Percentiles rank a stretch among this genome's conserved stretches.
Evolutionary conservation across 2,888 invertebrate genomes (phyloP).

Genomic region (Microchrysa polita): DNA sequence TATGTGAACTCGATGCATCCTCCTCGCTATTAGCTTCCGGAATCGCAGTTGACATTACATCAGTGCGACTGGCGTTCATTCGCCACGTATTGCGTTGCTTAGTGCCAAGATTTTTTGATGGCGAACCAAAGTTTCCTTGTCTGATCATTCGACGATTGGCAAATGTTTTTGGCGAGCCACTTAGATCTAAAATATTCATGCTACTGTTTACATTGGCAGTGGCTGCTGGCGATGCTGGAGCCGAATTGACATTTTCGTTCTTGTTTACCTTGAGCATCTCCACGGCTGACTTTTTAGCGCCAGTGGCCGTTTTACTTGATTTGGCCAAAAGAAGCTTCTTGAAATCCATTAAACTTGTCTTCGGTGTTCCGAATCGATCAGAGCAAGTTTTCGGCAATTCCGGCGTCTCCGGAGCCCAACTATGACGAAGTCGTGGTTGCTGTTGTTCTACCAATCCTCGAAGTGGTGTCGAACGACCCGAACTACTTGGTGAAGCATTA

Average conservation of each 20-base stretch:
- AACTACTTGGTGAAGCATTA: slow-evolving; percentile 67
- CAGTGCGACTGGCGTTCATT: slow-evolving; percentile 79
- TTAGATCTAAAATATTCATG: slow-evolving; percentile 74
- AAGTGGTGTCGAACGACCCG: slow-evolving; percentile 65
- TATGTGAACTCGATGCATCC: slow-evolving; percentile 74
- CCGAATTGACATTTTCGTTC: slow-evolving; percentile 52
- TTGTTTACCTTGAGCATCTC: slow-evolving; percentile 75
- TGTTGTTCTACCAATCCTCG: slow-evolving; percentile 62
- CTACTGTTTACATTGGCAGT: slow-evolving; percentile 61
- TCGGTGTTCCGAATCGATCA: slow-evolving; percentile 73
- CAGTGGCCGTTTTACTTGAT: slow-evolving; percentile 72
- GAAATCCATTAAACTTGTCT: slow-evolving; percentile 85
- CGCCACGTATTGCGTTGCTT: slow-evolving; percentile 76
- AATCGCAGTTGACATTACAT: slow-evolving; percentile 87
- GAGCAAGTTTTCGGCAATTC: slow-evolving; percentile 68
- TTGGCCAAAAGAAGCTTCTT: slow-evolving; percentile 82
- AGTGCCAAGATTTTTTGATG: slow-evolving; percentile 66
- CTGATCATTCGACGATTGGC: slow-evolving; percentile 71
- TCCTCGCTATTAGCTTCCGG: slow-evolving; percentile 83
- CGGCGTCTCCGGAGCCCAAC: slow-evolving; percentile 67
- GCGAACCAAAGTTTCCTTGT: slow-evolving; percentile 66
- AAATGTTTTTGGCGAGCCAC: slow-evolving; percentile 76
- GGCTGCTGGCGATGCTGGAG: slow-evolving; percentile 45
- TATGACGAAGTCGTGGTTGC: slow-evolving; percentile 66
- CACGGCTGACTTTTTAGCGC: slow-evolving; percentile 76